Percentiles rank a stretch among this genome's conserved stretches.
Conservation (phyloP, 2,888 invertebrate species). For the Peribatodes rhomboidaria region DNA sequence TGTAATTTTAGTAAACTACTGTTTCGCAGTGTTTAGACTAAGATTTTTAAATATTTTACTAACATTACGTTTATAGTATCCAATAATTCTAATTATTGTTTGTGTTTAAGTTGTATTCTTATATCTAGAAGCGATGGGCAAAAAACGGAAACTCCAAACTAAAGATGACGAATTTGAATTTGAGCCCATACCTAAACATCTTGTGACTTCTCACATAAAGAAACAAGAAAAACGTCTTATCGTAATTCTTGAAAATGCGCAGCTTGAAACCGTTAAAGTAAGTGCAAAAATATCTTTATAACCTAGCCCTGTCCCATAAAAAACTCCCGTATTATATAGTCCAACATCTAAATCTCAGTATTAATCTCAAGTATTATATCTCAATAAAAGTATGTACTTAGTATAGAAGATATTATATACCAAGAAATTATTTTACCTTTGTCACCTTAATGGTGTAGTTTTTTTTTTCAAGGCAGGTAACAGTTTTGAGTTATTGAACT, state of each 20-base stretch:
- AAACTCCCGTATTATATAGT: no score
- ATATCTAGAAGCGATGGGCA: constrained; percentile 67
- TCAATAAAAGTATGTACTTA: no score
- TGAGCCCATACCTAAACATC: constrained; percentile 92
- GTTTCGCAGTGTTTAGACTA: neutral
- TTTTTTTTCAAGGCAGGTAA: constrained; percentile 89
- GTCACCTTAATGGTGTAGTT: neutral
- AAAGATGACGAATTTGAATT: constrained; percentile 91
- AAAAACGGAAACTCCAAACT: constrained; percentile 77
- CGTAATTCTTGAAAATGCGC: constrained; percentile 96
- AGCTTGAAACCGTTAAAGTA: constrained; percentile 98
- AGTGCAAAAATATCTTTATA: constrained; percentile 29
- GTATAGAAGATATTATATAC: no score
- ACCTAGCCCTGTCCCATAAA: no score
- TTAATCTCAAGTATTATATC: no score
- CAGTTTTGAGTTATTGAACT: constrained; percentile 96
- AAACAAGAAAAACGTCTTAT: constrained; percentile 96
- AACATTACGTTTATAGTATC: no score
- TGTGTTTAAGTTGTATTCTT: neutral
- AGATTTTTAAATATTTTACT: no score
- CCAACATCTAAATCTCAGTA: neutral
- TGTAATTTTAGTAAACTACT: neutral
- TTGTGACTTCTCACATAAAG: constrained; percentile 91
- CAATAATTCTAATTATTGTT: neutral
- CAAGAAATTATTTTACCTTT: neutral